Conservation (phyloP, 2,888 invertebrate species). For the Lithosia quadra region DNA sequence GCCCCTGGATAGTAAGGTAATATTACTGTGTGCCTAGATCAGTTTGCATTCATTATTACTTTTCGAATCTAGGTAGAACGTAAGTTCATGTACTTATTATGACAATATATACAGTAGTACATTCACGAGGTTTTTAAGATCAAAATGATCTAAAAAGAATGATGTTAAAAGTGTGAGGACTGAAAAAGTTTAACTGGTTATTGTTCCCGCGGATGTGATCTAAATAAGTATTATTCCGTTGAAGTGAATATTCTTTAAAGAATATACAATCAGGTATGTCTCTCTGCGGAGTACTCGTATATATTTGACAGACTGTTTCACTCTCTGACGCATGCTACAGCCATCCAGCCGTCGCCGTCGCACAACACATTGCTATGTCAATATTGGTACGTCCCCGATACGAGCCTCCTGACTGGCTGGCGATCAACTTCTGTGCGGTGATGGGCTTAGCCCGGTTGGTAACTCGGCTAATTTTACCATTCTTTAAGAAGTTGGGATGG, state of each 20-base stretch:
- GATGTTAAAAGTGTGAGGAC: neutral
- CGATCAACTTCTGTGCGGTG: too few species aligned
- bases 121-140: too few species aligned
- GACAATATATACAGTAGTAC: neutral
- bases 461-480: neutral
- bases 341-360: too few species aligned
- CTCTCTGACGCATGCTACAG: too few species aligned
- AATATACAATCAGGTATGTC: neutral
- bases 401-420: too few species aligned
- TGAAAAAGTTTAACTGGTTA: neutral
- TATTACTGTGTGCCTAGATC: neutral
- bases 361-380: too few species aligned
- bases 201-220: neutral
- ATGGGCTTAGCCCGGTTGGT: too few species aligned
- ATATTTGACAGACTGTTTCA: too few species aligned
- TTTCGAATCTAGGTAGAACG: too few species aligned
- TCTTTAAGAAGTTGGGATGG: neutral
- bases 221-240: neutral
- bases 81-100: neutral
- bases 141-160: neutral
- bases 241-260: neutral
- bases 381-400: too few species aligned
- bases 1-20: neutral
- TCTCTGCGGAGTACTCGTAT: neutral
- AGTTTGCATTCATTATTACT: neutral